Conservation (phyloP, 2,113 vertebrate species). For the Osmerus eperlanus region DNA sequence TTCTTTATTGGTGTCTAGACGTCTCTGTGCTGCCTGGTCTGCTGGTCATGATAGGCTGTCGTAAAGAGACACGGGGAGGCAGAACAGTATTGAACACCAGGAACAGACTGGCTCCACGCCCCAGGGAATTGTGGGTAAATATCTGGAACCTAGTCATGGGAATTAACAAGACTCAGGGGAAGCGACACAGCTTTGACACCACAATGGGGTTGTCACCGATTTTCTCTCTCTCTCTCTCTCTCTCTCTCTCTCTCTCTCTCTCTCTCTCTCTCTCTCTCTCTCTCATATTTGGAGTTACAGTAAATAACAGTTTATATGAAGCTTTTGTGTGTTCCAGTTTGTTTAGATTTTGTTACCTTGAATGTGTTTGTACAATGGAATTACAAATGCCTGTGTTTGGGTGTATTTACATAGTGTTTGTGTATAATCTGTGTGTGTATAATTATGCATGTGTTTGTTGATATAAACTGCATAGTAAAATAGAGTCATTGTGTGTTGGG, state of each 20-base stretch:
- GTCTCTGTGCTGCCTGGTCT: not conserved
- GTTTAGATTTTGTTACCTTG: not conserved
- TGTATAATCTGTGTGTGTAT: slow-evolving; percentile 10
- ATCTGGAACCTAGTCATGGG: slow-evolving; percentile 64
- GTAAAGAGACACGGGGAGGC: slow-evolving; percentile 21
- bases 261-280: not conserved
- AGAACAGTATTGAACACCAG: slow-evolving; percentile 32
- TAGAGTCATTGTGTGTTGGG: too few species aligned
- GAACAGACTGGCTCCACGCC: slow-evolving; percentile 45
- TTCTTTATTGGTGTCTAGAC: too few species aligned
- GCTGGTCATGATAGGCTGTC: slow-evolving; percentile 8
- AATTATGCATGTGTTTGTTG: slow-evolving; percentile 5
- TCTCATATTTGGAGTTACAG: not conserved
- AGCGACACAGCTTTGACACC: slow-evolving; percentile 43
- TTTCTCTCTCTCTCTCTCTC: slow-evolving; percentile 10
- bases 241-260: slow-evolving; percentile 4
- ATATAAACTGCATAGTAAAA: too few species aligned
- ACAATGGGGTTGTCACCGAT: slow-evolving; percentile 19
- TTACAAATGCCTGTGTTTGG: not conserved
- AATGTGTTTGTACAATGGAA: not conserved
- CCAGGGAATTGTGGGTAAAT: slow-evolving; percentile 69
- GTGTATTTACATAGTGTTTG: slow-evolving; percentile 3
- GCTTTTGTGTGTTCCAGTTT: not conserved
- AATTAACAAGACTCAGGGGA: slow-evolving; percentile 52
- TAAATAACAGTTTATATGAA: not conserved